Conservation (phyloP, 2,113 vertebrate genomes). For the Ceuthmochares aereus region DNA sequence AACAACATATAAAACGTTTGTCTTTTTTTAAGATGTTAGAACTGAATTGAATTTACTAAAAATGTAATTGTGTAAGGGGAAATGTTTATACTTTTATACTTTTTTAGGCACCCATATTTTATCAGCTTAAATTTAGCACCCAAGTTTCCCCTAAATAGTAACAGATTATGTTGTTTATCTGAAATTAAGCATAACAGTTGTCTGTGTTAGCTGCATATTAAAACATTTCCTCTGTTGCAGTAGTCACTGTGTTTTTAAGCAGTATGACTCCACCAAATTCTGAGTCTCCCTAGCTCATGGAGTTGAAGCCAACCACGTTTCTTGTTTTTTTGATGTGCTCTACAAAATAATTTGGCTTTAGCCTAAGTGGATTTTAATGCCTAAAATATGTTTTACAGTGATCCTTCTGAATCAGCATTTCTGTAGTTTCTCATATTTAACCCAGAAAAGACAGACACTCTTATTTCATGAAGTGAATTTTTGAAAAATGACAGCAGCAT, state of each 20-base stretch:
- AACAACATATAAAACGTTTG: conserved; percentile 32
- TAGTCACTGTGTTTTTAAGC: conserved; percentile 35
- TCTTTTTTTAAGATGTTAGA: conserved; percentile 74
- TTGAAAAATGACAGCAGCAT: neutral
- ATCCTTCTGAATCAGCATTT: neutral
- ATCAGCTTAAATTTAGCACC: conserved; percentile 68
- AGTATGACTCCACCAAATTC: neutral
- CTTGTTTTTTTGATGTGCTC: conserved; percentile 5
- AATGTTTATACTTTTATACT: conserved; percentile 83
- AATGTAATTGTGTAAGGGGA: conserved; percentile 68
- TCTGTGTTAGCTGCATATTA: conserved; percentile 56
- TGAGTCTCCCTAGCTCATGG: neutral
- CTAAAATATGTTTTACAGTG: neutral
- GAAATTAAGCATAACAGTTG: conserved; percentile 57
- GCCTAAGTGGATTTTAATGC: neutral
- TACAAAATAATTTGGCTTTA: neutral
- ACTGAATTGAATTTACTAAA: conserved; percentile 76
- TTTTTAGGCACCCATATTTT: conserved; percentile 80
- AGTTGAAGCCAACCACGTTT: conserved; percentile 12
- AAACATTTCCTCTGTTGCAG: conserved; percentile 56
- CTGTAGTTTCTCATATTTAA: neutral
- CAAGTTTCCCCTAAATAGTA: conserved; percentile 69
- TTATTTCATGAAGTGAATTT: neutral
- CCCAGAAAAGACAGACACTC: neutral
- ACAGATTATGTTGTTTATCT: conserved; percentile 70